Base-by-base conservation (phyloP, 2,888 invertebrate species). In the Drosophila koepferae region DNA sequence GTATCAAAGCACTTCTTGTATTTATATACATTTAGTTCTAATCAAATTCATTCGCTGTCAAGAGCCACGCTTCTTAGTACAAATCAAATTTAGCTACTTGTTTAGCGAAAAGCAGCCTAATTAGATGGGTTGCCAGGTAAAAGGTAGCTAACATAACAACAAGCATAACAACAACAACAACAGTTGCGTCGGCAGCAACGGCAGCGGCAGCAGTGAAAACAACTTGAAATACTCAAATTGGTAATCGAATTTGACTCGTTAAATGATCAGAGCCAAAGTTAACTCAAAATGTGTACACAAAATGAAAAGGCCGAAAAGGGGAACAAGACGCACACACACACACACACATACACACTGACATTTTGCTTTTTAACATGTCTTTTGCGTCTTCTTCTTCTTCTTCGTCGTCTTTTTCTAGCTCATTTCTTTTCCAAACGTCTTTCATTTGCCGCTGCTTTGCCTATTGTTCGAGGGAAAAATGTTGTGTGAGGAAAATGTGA, bases 141-240 rank as follows among this genome's bases (percentile, higher is more conserved):
- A 65, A 44, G 41, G 75, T 51, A 69, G 60, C 73, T 40, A 48
- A 18, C 61, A 68, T 31, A 61, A 43, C 55, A 44, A 18, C 40
- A 48, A 38, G 38, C 53, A 16, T 23, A 59, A 55, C 43, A 61
- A 38, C 49, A 59, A 55, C 43, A 61, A 38, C 49, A 41, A 14
- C 20, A 67, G 34, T 43, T 44, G 40, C 20, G 34, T 43, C 48
- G 63, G 63, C 68, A 40, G 68, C 70, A 75, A 14, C 46, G 3
- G 46, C 48, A 48, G 28, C 48, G n/a, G 49, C 49, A 51, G 49
- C 49, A 51, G 67, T 54, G 63, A 89, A 67, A 84, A 81, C 85
- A 78, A 78, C 84, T 87, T 87, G 62, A 77, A 89, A 81, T 83
- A 89, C 74, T 83, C 81, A 89, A 89, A 83, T 87, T 81, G 89